Evolutionary conservation across 2,113 vertebrate genomes (phyloP).

Genomic region (Genyomyrus donnyi): DNA sequence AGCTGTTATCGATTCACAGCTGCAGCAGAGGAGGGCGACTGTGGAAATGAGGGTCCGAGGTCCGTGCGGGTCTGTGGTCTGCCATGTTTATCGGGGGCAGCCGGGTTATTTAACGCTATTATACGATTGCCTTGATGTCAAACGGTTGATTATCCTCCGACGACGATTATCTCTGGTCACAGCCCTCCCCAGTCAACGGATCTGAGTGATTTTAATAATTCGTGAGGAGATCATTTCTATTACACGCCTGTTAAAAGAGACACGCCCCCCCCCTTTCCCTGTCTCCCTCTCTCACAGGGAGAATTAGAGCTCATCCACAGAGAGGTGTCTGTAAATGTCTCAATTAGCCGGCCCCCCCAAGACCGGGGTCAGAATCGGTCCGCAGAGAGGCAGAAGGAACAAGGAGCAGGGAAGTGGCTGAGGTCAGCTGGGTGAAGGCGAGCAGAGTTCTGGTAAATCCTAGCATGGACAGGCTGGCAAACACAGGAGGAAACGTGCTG

Average conservation of each 20-base stretch:
- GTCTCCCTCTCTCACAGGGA: neutral
- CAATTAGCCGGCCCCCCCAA: constrained; percentile 13
- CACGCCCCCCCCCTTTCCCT: neutral
- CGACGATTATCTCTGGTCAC: constrained; percentile 10
- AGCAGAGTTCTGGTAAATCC: neutral
- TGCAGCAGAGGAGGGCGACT: neutral
- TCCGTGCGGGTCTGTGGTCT: neutral
- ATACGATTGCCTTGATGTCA: constrained; percentile 21
- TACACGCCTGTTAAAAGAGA: constrained; percentile 23
- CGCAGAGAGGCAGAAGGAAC: neutral
- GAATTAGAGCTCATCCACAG: constrained; percentile 11
- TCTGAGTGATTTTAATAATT: constrained; percentile 24
- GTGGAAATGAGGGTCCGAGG: neutral
- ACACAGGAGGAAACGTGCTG: neutral
- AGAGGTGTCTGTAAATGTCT: constrained; percentile 15
- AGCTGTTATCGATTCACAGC: constrained; percentile 15
- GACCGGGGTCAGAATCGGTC: neutral
- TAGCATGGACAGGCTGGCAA: neutral
- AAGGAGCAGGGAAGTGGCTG: neutral
- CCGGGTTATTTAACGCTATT: neutral
- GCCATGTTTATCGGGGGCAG: neutral
- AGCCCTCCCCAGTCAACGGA: constrained; percentile 1
- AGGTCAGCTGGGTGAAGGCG: neutral
- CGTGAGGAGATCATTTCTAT: constrained; percentile 24
- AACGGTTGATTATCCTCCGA: constrained; percentile 21